Evolutionary conservation across 2,888 invertebrate genomes (phyloP), one percentile per base, ranked within the genome.

Genomic region (Polymixis lichenea): DNA sequence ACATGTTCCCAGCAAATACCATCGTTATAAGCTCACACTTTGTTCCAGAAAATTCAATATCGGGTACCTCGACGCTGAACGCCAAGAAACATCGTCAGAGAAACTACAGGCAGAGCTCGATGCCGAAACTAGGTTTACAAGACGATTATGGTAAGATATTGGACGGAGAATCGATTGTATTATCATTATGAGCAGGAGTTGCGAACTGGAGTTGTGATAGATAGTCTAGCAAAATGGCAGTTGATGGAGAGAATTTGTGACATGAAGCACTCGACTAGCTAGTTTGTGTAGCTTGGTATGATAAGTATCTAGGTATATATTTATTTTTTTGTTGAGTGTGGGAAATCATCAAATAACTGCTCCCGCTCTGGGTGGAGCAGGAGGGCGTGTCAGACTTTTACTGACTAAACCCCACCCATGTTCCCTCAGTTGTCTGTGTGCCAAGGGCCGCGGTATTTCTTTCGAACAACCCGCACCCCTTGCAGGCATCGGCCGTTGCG

Each of bases 101-200:
- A 79, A 96, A 95, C 89, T 96, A 95, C 87, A 94, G 97, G 80
- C 96, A 97, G 89, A 97, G 96, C 80, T 97, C 97, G 22, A 94
- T 97, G 95, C 96, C 96, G n/a, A 96, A 96, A 92, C 92, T 96
- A 88, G 95, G 95, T 84, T 90, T 93, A 87, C 95, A 94, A 85
- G 96, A 96, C 81, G 96, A 96, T 86, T 96, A 95, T 81, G 96
- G 96, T 96, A 91, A 93, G 94, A 80, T 78, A 80, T 72, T 75
- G 80, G 72, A 78, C 69, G 77, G 72, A 68, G 74, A 74, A 83
- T 83, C 77, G 58, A 86, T 78, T 70, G 53, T 61, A 77, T 77
- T 79, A 76, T 67, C 72, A 76, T 84, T 86, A 80, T 72, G 61
- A 72, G 66, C 51, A 70, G 49, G 38, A 83, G 83, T 84, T 80